Evolutionary conservation across 1,140 invertebrate genomes (phyloP), one percentile per base, ranked within the genome.

Genomic region (Formica selysi): DNA sequence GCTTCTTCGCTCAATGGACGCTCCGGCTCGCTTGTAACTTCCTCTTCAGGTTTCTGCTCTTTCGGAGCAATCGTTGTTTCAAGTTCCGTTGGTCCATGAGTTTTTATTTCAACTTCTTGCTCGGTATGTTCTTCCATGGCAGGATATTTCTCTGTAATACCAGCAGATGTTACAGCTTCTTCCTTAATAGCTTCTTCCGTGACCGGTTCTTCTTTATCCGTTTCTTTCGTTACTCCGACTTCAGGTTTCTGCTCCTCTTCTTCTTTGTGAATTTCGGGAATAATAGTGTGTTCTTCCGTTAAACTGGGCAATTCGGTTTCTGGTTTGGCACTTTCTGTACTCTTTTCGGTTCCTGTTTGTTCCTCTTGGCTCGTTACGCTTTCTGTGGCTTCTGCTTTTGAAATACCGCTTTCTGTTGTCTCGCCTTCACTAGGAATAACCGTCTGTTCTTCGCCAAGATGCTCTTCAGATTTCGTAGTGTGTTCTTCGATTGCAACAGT

Each of bases 191-290:
- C 10, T 64, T 57, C 36, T 38, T 85, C 88, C 2, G 38, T 48
- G 61, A 54, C 86, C 79, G 87, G 32, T 78, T 88, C 70, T 48
- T 86, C 76, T 76, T 59, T 74, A 64, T 16, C 54, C 3, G 87
- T 81, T 70, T 86, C 41, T 78, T 79, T 59, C 36, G 90, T 87
- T 85, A 61, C 22, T 73, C n/a, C 86, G 0, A 84, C 44, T 70
- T 89, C 86, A 16, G 86, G 73, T 59, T 86, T 89, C 22, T 87
- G 78, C 70, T 90, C 83, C 87, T 81, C 87, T 0, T 32, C 67
- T 64, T 65, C 16, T 62, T 44, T 36, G 26, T 44, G 16, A 59
- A 64, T 44, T 22, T 73, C 61, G 11, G 88, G 62, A 19, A 8
- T n/a, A 41, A 51, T 22, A 3, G 76, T 80, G 64, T 76, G 54